Base-by-base conservation (phyloP, 2,797 vertebrate species). In the Amniataba percoides region DNA sequence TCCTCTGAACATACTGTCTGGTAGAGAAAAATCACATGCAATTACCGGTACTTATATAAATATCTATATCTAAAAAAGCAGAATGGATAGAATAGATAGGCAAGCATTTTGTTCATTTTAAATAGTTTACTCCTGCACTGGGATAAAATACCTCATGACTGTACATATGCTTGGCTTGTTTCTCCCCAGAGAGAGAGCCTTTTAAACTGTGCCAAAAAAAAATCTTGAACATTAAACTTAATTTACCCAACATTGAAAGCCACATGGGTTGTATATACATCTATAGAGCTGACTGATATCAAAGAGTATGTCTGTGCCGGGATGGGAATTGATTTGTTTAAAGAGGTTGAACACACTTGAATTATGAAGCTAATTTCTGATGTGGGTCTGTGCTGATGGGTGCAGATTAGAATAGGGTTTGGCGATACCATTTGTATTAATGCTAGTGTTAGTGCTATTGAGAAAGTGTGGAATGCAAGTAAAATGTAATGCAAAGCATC, bases 261-360 rank as follows among this genome's bases (percentile, higher is more conserved):
- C 65, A 71, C 13, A 70, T 74, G 71, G 16, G 7, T 43, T 55
- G 19, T 21, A 43, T 18, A 45, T 16, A 19, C n/a, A 39, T 77
- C 11, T 59, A 13, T 58, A 13, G 31, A 69, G 42, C 19, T 56
- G 58, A 80, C 19, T 74, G 57, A 68, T 65, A 31, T 74, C 49
- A 72, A 51, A 61, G 43, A 57, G 31, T 59, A 51, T 39, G 15
- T 82, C 19, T 31, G n/a, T 46, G 36, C 59, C 31, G 21, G 6
- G 74, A 14, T 53, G 53, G 66, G 53, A 63, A 39, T 16, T 27
- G 40, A 52, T 34, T 34, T 61, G 0, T 25, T 6, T 27, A n/a
- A 63, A 2, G 36, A 3, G 9, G 18, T 49, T 16, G n/a, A 51
- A 67, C 21, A 34, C 8, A n/a, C n/a, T n/a, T 57, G 7, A 34